These are phyloP conservation scores for Vulpes vulpes DNA, from an alignment of 2,113 vertebrate species.

Conservation along the genomic window DNA sequence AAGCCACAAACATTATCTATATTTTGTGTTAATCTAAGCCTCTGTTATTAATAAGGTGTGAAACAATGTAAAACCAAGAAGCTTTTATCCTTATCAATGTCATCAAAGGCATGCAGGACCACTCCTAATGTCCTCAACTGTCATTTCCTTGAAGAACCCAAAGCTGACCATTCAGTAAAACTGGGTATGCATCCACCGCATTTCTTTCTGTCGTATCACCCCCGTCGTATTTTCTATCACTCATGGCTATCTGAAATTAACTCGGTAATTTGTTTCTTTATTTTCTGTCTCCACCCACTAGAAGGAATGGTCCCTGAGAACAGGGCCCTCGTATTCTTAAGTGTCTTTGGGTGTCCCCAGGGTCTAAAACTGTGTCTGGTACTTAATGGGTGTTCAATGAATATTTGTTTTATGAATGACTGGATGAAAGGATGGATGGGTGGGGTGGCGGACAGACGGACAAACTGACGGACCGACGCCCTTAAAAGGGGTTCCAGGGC, in stretches of 20 bases:
- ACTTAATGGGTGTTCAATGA: neutral
- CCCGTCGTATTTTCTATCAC: neutral
- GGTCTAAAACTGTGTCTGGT: neutral
- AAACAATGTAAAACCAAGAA: neutral
- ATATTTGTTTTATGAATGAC: neutral
- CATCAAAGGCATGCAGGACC: neutral
- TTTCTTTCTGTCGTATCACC: neutral
- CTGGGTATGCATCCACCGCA: neutral
- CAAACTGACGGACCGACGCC: neutral
- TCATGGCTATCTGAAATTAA: neutral
- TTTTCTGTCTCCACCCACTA: neutral
- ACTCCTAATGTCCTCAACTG: neutral
- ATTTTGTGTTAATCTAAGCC: neutral
- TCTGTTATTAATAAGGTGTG: neutral
- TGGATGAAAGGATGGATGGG: too few species aligned
- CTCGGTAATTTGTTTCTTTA: neutral
- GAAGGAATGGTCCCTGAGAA: neutral
- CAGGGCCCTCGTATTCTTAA: neutral
- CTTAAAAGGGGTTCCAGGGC: neutral
- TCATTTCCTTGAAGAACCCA: neutral
- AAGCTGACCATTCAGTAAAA: slow-evolving; percentile 14
- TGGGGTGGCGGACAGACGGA: neutral
- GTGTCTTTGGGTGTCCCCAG: neutral
- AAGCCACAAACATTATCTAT: neutral
- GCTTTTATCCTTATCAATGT: neutral